phyloP scores from a whole-genome alignment of 2,888 invertebrate genomes.

The Acleris literana region DNA sequence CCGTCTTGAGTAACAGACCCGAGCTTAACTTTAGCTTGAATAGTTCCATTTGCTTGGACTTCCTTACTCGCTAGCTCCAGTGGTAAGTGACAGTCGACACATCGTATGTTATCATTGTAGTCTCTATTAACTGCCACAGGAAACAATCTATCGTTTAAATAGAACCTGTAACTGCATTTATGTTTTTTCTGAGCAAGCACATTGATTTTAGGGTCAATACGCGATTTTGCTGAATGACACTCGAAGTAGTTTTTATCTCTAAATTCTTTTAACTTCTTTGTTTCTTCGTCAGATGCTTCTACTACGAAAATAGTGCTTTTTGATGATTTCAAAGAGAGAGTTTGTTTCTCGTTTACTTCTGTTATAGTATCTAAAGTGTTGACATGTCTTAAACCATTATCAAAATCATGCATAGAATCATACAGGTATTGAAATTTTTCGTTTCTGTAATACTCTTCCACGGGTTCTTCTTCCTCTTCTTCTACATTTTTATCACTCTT shows the following conservation, averaged over 20 bases:
- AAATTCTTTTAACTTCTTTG: slow-evolving; percentile 70
- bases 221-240: slow-evolving; percentile 80
- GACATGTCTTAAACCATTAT: slow-evolving; percentile 47
- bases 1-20: slow-evolving; percentile 59
- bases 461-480: slow-evolving; percentile 34
- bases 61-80: slow-evolving; percentile 51
- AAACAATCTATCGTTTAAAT: slow-evolving; percentile 82
- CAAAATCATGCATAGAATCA: slow-evolving; percentile 53
- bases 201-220: slow-evolving; percentile 53
- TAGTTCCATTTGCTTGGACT: slow-evolving; percentile 61
- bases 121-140: slow-evolving; percentile 79
- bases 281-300: slow-evolving; percentile 52
- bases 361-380: slow-evolving; percentile 60
- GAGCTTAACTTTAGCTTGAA: slow-evolving; percentile 73
- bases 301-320: slow-evolving; percentile 41
- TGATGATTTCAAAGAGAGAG: slow-evolving; percentile 40
- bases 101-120: slow-evolving; percentile 71
- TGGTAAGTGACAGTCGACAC: slow-evolving; percentile 78
- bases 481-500: slow-evolving; percentile 29
- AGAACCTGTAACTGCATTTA: slow-evolving; percentile 81
- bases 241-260: slow-evolving; percentile 84
- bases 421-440: slow-evolving; percentile 60
- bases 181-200: slow-evolving; percentile 61
- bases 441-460: slow-evolving; percentile 69
- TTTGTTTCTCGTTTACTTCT: slow-evolving; percentile 56